Evolutionary conservation across 2,113 vertebrate genomes (phyloP).

Genomic region (Austrofundulus limnaeus): DNA sequence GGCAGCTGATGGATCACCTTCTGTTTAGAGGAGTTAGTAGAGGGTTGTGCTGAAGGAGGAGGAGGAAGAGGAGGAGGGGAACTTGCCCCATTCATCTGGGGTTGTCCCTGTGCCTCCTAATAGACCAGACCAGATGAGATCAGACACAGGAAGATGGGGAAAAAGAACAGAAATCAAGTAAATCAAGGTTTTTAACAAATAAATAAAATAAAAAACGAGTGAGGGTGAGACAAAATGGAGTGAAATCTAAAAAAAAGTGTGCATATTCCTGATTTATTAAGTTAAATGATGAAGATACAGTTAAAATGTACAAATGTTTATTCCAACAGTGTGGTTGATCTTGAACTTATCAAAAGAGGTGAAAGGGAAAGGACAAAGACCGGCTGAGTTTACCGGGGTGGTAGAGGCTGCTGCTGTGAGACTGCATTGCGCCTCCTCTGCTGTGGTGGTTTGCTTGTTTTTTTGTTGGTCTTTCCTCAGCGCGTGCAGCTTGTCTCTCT

Average conservation of each 20-base stretch:
- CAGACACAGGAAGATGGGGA: slow-evolving; percentile 13
- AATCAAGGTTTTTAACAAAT: neutral
- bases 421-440: slow-evolving; percentile 66
- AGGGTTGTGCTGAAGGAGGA: slow-evolving; percentile 44
- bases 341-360: neutral
- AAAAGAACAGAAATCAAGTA: slow-evolving; percentile 10
- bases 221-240: slow-evolving; percentile 6
- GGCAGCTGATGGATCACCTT: slow-evolving; percentile 66
- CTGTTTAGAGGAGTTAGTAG: slow-evolving; percentile 59
- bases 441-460: slow-evolving; percentile 39
- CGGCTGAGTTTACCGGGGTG: slow-evolving; percentile 65
- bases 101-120: slow-evolving; percentile 59
- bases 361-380: neutral
- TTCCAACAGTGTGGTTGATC: neutral
- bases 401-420: slow-evolving; percentile 54
- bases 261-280: neutral
- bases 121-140: slow-evolving; percentile 18
- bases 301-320: no score
- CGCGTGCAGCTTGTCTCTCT: slow-evolving; percentile 89
- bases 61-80: slow-evolving; percentile 26
- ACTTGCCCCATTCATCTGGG: slow-evolving; percentile 65
- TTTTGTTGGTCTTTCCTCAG: slow-evolving; percentile 85
- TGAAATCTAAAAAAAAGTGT: neutral
- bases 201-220: neutral
- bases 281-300: no score